Conservation (phyloP, 2,888 invertebrate species). For the Ophonus ardosiacus region DNA sequence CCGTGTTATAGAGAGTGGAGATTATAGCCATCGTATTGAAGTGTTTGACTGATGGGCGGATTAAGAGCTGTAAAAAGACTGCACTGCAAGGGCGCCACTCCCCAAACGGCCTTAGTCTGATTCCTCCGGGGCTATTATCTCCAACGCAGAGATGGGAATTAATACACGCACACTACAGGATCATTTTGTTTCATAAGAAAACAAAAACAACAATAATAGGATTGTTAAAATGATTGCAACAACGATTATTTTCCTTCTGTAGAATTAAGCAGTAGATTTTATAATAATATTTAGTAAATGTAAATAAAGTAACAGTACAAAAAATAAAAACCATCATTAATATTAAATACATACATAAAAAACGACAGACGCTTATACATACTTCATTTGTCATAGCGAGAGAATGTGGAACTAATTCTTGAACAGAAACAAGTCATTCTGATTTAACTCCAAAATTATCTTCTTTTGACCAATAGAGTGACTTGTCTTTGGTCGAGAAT, state of each 20-base stretch:
- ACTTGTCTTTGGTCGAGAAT: too few species aligned
- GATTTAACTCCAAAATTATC: too few species aligned
- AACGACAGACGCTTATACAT: too few species aligned
- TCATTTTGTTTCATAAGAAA: slow-evolving; percentile 7
- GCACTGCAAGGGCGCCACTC: slow-evolving; percentile 2
- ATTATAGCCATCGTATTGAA: slow-evolving; percentile 68
- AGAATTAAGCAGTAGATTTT: too few species aligned
- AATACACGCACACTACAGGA: background rate
- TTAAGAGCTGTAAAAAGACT: slow-evolving; percentile 68
- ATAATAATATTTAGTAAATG: background rate
- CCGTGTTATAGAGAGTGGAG: slow-evolving; percentile 60
- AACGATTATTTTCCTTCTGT: too few species aligned
- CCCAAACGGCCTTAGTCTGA: slow-evolving; percentile 34
- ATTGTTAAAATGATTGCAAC: too few species aligned
- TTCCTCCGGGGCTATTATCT: slow-evolving; percentile 63
- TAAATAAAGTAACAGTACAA: background rate
- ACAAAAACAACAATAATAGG: background rate
- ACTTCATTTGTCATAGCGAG: too few species aligned
- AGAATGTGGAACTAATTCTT: too few species aligned
- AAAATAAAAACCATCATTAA: background rate
- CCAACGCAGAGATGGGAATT: slow-evolving; percentile 15
- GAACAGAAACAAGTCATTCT: too few species aligned
- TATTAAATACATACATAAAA: too few species aligned
- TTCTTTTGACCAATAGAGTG: too few species aligned
- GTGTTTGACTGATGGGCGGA: slow-evolving; percentile 70